These are phyloP conservation scores for Potamilus streckersoni DNA, from an alignment of 1,140 invertebrate species.

Conservation along the genomic window DNA sequence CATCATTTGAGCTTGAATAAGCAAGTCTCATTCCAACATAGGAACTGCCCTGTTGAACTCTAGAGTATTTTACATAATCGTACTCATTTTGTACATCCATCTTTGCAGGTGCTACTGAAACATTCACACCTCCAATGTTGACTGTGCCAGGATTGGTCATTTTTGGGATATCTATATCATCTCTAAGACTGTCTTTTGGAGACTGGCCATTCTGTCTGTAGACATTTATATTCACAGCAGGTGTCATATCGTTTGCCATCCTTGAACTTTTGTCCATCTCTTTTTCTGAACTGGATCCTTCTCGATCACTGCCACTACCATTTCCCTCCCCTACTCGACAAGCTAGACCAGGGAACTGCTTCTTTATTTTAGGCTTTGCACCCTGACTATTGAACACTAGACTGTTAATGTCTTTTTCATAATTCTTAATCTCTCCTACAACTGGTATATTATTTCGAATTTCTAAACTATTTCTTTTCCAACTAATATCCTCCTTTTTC, in stretches of 20 bases:
- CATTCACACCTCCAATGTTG: conserved; percentile 1
- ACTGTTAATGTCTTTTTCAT: conserved; percentile 51
- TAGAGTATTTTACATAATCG: conserved; percentile 84
- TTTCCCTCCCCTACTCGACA: conserved; percentile 55
- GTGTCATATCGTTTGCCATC: conserved; percentile 30
- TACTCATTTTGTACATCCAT: conserved; percentile 63
- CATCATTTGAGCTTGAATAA: conserved; percentile 59
- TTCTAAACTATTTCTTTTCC: conserved; percentile 64
- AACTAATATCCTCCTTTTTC: conserved; percentile 25
- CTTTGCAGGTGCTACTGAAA: conserved; percentile 7
- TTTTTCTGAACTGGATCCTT: conserved; percentile 3
- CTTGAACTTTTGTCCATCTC: conserved; percentile 2
- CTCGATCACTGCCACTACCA: conserved; percentile 31
- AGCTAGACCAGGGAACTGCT: conserved; percentile 65
- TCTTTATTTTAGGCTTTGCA: conserved; percentile 60
- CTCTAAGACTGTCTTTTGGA: background rate
- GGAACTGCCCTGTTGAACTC: conserved; percentile 78
- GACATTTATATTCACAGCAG: conserved; percentile 26
- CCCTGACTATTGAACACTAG: conserved; percentile 43
- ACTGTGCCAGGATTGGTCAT: background rate
- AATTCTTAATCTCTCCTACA: conserved; percentile 59
- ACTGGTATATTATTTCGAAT: conserved; percentile 65
- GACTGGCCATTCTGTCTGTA: too few relatives aligned
- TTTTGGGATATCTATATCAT: background rate
- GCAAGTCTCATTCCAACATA: conserved; percentile 84